A percentile compares a stretch with the other conserved stretches of the same genome.
These are phyloP conservation scores for Hippoglossus stenolepis DNA, from an alignment of 2,113 vertebrate species.

Conservation along the genomic window DNA sequence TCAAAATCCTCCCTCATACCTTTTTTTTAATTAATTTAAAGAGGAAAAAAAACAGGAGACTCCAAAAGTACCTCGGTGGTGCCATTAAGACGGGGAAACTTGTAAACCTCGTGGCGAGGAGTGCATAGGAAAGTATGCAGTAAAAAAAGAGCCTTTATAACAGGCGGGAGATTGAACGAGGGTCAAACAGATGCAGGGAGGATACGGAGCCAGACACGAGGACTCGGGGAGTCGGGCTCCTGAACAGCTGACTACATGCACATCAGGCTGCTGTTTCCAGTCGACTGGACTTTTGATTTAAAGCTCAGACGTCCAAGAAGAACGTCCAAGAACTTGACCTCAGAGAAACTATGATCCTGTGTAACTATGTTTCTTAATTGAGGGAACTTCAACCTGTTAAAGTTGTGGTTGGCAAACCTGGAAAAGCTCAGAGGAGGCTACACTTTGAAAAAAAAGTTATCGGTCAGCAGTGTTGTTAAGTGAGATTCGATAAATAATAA, in stretches of 20 bases:
- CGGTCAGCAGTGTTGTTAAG: no score
- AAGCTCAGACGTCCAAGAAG: constrained; percentile 6
- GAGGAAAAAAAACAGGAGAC: constrained; percentile 8
- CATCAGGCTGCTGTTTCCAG: not conserved
- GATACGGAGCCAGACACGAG: constrained; percentile 33
- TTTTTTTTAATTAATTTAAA: constrained; percentile 34
- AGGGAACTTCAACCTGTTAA: no score
- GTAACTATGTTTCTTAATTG: no score
- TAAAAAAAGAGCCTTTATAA: constrained; percentile 38
- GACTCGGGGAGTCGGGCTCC: constrained; percentile 6
- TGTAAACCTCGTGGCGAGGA: constrained; percentile 57
- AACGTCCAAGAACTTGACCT: not conserved
- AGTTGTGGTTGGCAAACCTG: no score
- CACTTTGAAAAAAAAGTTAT: no score
- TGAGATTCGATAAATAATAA: no score
- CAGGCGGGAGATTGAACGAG: constrained; percentile 21
- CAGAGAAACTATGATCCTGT: no score
- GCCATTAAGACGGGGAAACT: constrained; percentile 59
- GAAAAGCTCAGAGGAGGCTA: no score
- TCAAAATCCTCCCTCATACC: not conserved
- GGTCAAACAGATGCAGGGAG: constrained; percentile 50
- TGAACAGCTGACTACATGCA: constrained; percentile 14
- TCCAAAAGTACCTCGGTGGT: constrained; percentile 51
- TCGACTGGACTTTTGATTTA: not conserved
- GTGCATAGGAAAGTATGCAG: constrained; percentile 66